Percentiles rank a stretch among this genome's conserved stretches.
These are phyloP conservation scores for Heliconius melpomene DNA, from an alignment of 1,140 invertebrate genomes.

Conservation along the genomic window DNA sequence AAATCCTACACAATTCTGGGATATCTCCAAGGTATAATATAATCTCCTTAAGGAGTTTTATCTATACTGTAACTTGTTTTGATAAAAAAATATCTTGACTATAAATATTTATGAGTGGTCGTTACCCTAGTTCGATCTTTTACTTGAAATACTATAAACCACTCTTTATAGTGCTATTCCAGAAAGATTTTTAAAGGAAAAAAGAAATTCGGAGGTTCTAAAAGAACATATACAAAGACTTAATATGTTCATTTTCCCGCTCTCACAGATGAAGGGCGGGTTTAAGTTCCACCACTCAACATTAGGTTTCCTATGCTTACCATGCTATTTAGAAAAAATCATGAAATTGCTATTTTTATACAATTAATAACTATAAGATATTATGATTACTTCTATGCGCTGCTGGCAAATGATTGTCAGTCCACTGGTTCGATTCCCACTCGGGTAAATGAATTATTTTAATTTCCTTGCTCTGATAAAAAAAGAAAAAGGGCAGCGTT, in stretches of 20 bases:
- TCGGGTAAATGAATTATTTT: too few species aligned
- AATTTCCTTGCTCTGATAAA: background rate
- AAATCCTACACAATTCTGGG: background rate
- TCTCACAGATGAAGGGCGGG: background rate
- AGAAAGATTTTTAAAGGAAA: background rate
- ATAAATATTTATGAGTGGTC: conserved; percentile 10
- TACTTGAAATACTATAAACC: background rate
- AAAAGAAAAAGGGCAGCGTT: background rate
- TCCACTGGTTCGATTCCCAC: too few species aligned
- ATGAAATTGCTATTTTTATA: too few species aligned
- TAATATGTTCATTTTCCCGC: background rate
- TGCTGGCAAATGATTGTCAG: too few species aligned
- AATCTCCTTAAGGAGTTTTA: background rate
- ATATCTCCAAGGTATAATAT: background rate
- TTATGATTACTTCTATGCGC: too few species aligned
- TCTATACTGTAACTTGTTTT: background rate
- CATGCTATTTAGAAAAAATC: too few species aligned
- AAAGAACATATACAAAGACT: background rate
- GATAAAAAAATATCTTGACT: background rate
- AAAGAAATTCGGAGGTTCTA: background rate
- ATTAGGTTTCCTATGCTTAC: too few species aligned
- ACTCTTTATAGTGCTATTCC: background rate
- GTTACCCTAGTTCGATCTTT: conserved; percentile 8
- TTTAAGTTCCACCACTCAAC: too few species aligned
- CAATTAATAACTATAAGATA: too few species aligned